Evolutionary conservation across 1,140 invertebrate genomes (phyloP).

Genomic region (Adelges cooleyi): DNA sequence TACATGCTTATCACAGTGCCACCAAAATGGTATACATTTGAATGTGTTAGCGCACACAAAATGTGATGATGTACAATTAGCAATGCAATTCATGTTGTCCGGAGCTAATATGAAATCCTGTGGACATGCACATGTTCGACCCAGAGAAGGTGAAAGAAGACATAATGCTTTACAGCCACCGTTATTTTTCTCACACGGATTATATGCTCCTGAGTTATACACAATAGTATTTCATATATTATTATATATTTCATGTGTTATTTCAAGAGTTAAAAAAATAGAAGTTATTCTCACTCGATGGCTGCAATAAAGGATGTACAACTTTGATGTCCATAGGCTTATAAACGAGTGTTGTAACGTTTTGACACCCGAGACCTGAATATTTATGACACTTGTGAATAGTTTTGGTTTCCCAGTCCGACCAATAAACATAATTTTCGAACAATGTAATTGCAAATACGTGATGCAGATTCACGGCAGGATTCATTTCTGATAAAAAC

Average conservation of each 20-base stretch:
- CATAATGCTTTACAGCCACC: slow-evolving; percentile 63
- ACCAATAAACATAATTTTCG: slow-evolving; percentile 80
- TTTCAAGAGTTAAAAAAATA: too few species aligned
- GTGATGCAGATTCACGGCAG: slow-evolving; percentile 58
- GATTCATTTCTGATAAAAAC: slow-evolving; percentile 42
- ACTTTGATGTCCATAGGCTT: slow-evolving; percentile 80
- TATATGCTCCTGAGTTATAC: slow-evolving; percentile 32
- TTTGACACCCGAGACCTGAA: slow-evolving; percentile 49
- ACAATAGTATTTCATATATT: background rate
- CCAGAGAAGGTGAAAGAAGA: slow-evolving; percentile 51
- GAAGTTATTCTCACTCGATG: slow-evolving; percentile 41
- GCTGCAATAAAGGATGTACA: slow-evolving; percentile 65
- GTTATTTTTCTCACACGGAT: slow-evolving; percentile 41
- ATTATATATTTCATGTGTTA: too few species aligned
- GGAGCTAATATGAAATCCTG: slow-evolving; percentile 59
- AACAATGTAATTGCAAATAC: slow-evolving; percentile 79
- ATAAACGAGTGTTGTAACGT: slow-evolving; percentile 59
- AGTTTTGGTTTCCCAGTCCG: slow-evolving; percentile 84
- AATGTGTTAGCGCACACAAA: slow-evolving; percentile 61
- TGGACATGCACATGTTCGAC: slow-evolving; percentile 58
- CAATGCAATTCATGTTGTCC: slow-evolving; percentile 54
- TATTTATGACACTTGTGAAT: slow-evolving; percentile 72
- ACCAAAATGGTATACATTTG: slow-evolving; percentile 57
- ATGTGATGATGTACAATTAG: slow-evolving; percentile 69
- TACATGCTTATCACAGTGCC: slow-evolving; percentile 49